These are phyloP conservation scores for Trematomus bernacchii DNA, from an alignment of 2,797 vertebrate species.

Conservation along the genomic window DNA sequence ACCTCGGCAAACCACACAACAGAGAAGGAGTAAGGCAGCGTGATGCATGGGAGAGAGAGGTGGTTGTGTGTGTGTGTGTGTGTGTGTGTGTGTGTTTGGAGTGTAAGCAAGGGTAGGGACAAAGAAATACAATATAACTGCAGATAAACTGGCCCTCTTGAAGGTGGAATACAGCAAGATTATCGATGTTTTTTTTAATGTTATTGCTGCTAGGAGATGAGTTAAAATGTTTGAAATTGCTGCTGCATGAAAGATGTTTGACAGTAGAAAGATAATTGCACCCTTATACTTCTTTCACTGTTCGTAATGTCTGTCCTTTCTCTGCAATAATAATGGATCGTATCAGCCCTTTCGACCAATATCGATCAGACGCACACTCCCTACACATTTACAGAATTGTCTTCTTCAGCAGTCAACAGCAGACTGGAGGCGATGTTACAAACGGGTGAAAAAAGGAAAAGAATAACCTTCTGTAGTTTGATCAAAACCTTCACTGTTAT, in stretches of 20 bases:
- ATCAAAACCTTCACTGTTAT: conserved; percentile 18
- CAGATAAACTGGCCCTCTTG: background rate
- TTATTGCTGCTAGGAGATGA: conserved; percentile 8
- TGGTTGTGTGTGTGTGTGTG: conserved; percentile 10
- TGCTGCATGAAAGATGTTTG: conserved; percentile 12
- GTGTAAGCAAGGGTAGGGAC: background rate
- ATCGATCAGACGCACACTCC: conserved; percentile 17
- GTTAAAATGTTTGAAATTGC: background rate
- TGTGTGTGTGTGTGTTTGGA: conserved; percentile 2
- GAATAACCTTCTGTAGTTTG: conserved; percentile 8
- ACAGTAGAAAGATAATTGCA: background rate
- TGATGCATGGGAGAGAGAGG: conserved; percentile 33
- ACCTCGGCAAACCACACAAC: conserved; percentile 64
- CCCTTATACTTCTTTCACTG: conserved; percentile 1
- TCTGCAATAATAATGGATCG: conserved; percentile 30
- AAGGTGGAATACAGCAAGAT: conserved; percentile 18
- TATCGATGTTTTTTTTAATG: conserved; percentile 4
- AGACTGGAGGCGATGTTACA: conserved; percentile 17
- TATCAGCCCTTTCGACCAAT: background rate
- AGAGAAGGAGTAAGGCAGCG: conserved; percentile 45
- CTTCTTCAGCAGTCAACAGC: conserved; percentile 28
- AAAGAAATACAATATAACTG: conserved; percentile 8
- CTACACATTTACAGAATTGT: conserved; percentile 15
- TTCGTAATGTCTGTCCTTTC: conserved; percentile 26
- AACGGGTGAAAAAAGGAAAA: conserved; percentile 11